These are phyloP conservation scores for Cassiopea andromeda DNA, from an alignment of 30 jellyfish, hydroid and myxozoan species.

Conservation along the genomic window DNA sequence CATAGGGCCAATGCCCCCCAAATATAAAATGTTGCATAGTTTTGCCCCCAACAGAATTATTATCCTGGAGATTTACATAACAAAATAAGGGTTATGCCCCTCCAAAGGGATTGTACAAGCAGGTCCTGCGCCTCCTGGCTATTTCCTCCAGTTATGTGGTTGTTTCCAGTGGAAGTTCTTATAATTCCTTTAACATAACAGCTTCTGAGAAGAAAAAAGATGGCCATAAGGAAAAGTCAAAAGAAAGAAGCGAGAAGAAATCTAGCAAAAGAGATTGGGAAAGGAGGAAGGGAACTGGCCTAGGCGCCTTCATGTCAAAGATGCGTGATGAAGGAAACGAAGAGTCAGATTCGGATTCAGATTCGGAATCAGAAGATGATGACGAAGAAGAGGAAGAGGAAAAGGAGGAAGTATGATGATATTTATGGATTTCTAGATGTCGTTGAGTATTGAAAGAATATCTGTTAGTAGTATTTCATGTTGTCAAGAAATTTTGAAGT, in stretches of 20 bases:
- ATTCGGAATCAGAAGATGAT: conserved; percentile 57
- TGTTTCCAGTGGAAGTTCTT: not conserved
- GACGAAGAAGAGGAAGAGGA: conserved; percentile 60
- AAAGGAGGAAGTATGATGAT: not conserved
- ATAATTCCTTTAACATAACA: not conserved
- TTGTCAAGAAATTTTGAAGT: too few species aligned
- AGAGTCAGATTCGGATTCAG: conserved; percentile 62
- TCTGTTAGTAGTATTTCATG: too few species aligned
- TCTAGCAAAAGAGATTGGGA: conserved; percentile 68
- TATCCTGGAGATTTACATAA: too few species aligned
- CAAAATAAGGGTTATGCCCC: too few species aligned
- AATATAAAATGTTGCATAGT: too few species aligned
- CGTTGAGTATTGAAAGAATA: not conserved
- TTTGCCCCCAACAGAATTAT: too few species aligned
- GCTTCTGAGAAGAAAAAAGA: conserved; percentile 5
- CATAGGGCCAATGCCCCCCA: too few species aligned
- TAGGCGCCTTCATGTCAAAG: conserved; percentile 62
- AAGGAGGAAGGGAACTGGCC: conserved; percentile 53
- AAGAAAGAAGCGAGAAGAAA: conserved; percentile 27
- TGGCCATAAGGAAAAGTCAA: conserved; percentile 5
- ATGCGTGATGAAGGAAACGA: conserved; percentile 69
- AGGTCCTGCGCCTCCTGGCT: too few species aligned
- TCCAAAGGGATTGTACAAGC: too few species aligned
- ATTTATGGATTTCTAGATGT: not conserved
- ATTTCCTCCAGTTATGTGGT: not conserved